Base-by-base conservation (phyloP, 2,888 invertebrate genomes). In the Latheticus oryzae region DNA sequence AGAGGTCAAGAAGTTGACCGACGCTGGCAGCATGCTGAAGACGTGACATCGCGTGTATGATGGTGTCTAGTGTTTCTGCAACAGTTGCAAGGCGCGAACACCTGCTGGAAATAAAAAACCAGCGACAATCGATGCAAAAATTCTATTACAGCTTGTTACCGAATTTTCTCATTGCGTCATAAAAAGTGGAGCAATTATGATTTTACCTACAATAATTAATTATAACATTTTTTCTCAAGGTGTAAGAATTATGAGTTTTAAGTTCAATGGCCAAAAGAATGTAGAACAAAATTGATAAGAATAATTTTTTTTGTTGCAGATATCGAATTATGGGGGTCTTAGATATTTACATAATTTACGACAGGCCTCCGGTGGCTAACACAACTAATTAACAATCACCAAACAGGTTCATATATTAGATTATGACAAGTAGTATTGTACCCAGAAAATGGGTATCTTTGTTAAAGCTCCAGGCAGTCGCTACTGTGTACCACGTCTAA, bases 341-440 rank as follows among this genome's bases (percentile, higher is more conserved):
- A 11, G 17, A 13, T 37, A 51, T 51, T 51, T 51, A 38, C 30
- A 40, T 51, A 40, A 52, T 52, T 52, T 52, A 52, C 42, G 52
- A 42, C 11, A 15, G 24, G 13, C 37, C 28, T 12, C 9, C 53
- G 53, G 53, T 54, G 53, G 53, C 37, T 42, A 48, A 19, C 28
- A 19, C 21, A 30, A 17, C 30, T 51, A 54, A 54, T 54, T 54
- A 54, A 33, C 45, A 28, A 24, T 43, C 37, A 37, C 53, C 43
- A 51, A 51, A 43, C 43, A 16, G 28, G 15, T 19, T 24, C 56
- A 43, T 57, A 57, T 51, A 51, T 57, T 51, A 57, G 43, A 43
- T 51, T 57, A 57, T 57, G 51, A 57, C 57, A 57, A 51, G 51
- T 57, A 19, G 42, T 40, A 57, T 57, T 57, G 57, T 57, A n/a